Percentiles rank a stretch among this genome's conserved stretches.
Evolutionary conservation across 2,113 vertebrate genomes (phyloP).

Genomic region (Chauna torquata): DNA sequence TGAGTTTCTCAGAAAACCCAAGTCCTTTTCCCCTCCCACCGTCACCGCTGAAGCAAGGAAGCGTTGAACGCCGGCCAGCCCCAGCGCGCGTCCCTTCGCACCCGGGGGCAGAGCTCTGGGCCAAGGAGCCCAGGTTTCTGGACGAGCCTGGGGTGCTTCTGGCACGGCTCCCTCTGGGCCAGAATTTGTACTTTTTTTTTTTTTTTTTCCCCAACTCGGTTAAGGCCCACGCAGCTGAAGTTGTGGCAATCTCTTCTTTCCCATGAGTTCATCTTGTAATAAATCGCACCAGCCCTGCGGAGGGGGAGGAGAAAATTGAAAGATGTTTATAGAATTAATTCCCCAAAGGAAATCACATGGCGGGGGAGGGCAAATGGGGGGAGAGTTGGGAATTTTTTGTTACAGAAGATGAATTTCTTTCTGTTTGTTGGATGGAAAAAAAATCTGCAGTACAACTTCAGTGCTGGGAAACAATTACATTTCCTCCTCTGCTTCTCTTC

Average conservation of each 20-base stretch:
- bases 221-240: conserved; percentile 48
- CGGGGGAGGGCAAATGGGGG: conserved; percentile 11
- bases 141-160: not conserved
- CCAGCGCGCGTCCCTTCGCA: not conserved
- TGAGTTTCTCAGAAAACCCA: conserved; percentile 10
- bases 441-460: conserved; percentile 39
- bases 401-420: conserved; percentile 23
- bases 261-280: conserved; percentile 61
- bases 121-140: not conserved
- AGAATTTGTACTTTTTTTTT: not conserved
- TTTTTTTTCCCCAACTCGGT: not conserved
- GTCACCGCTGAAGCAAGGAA: not conserved
- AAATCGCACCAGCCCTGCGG: conserved; percentile 44
- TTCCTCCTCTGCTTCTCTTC: not conserved
- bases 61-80: not conserved
- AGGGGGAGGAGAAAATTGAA: conserved; percentile 51
- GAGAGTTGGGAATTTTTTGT: conserved; percentile 32
- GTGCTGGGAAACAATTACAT: conserved; percentile 53
- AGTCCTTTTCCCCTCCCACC: not conserved
- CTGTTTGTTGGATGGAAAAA: conserved; percentile 35
- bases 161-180: conserved; percentile 25
- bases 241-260: conserved; percentile 58
- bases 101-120: not conserved
- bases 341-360: conserved; percentile 45
- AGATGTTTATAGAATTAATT: conserved; percentile 59